A percentile compares a stretch with the other conserved stretches of the same genome.
Conservation (phyloP, 23 tunicate species). For the Ascidia mentula region DNA sequence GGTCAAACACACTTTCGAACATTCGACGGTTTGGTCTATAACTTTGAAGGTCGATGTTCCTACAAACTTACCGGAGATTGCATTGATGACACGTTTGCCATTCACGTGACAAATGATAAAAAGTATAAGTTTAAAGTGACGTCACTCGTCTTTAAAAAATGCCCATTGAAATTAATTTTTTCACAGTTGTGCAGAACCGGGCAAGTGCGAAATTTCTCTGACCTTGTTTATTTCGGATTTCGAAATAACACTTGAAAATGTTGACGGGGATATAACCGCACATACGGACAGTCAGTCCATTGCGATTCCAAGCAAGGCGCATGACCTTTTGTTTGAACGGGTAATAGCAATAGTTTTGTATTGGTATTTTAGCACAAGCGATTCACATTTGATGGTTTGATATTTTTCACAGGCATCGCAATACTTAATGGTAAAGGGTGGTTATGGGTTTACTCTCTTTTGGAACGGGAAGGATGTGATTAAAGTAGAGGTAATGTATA, state of each 20-base stretch:
- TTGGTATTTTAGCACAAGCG: too few species aligned
- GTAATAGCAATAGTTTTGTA: too few species aligned
- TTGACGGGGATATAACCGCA: neutral
- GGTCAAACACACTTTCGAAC: conserved; percentile 16
- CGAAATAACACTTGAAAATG: conserved; percentile 1
- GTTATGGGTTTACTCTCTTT: neutral
- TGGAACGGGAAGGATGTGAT: conserved; percentile 23
- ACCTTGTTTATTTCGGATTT: neutral
- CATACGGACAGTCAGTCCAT: conserved; percentile 7
- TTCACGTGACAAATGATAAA: conserved; percentile 19
- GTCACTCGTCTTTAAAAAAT: neutral
- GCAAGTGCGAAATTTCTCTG: neutral
- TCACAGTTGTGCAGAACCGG: neutral
- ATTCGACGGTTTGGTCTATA: conserved; percentile 17
- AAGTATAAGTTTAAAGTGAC: conserved; percentile 4
- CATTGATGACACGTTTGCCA: conserved; percentile 14
- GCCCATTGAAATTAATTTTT: neutral
- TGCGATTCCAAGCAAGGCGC: conserved; percentile 9
- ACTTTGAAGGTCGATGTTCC: conserved; percentile 15
- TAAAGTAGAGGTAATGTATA: neutral
- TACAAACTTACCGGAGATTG: conserved; percentile 19
- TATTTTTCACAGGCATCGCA: conserved; percentile 15
- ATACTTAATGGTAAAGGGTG: conserved; percentile 11
- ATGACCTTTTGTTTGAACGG: conserved; percentile 1
- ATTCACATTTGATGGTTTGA: neutral